Evolutionary conservation across 2,888 invertebrate species (phyloP).

Genomic region (Zygothrica quintamaculata): DNA sequence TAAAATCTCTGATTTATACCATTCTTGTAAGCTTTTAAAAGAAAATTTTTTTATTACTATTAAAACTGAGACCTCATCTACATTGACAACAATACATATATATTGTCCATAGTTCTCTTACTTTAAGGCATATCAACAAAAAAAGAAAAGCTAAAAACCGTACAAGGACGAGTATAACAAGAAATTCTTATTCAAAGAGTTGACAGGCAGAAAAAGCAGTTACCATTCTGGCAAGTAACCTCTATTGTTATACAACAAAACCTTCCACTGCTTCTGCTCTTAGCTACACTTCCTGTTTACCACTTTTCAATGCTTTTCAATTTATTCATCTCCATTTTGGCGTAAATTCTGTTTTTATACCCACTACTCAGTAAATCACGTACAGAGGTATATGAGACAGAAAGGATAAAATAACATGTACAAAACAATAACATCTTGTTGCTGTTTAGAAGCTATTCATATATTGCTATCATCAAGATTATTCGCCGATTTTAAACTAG

Average conservation of each 20-base stretch:
- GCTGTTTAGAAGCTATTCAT: no score
- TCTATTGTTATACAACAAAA: constrained; percentile 51
- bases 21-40: no score
- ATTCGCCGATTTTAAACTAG: no score
- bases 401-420: background rate
- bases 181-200: constrained; percentile 58
- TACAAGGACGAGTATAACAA: constrained; percentile 27
- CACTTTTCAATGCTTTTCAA: constrained; percentile 58
- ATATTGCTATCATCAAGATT: no score
- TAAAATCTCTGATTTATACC: no score
- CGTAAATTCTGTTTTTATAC: constrained; percentile 61
- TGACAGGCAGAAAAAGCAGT: constrained; percentile 53
- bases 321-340: constrained; percentile 75
- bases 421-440: no score
- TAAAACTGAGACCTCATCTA: no score
- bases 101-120: constrained; percentile 13
- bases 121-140: constrained; percentile 25
- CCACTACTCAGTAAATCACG: constrained; percentile 22
- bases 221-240: constrained; percentile 50
- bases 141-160: background rate
- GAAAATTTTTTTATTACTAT: no score
- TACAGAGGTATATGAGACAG: background rate
- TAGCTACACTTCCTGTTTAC: background rate
- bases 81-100: no score
- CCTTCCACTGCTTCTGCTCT: constrained; percentile 2